A percentile compares a stretch with the other conserved stretches of the same genome.
Conservation (phyloP, 2,797 vertebrate genomes). For the Rhinoraja longicauda region DNA sequence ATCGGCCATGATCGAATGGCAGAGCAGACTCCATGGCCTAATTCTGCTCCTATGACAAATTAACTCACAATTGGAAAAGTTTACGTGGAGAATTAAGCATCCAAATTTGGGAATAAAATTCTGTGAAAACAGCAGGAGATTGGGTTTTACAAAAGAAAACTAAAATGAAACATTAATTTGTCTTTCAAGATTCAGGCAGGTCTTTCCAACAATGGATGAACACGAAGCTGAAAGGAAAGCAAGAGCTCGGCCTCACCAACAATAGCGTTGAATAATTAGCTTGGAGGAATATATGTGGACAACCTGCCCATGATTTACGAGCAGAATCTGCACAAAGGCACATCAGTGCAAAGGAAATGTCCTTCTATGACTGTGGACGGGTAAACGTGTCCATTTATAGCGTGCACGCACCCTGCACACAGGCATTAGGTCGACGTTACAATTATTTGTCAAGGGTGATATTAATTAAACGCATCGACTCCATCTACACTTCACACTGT, state of each 20-base stretch:
- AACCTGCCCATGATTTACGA: not conserved
- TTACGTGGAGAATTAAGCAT: constrained; percentile 16
- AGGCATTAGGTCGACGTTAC: not conserved
- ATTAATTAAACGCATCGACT: not conserved
- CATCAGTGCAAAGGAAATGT: not conserved
- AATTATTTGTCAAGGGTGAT: not conserved
- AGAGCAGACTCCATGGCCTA: too few relatives aligned
- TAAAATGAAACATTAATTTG: not conserved
- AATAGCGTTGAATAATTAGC: not conserved
- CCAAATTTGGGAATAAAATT: not conserved
- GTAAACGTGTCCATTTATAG: not conserved
- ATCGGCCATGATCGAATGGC: too few relatives aligned
- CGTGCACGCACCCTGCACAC: not conserved
- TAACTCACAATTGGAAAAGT: not conserved
- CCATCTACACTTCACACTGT: too few relatives aligned
- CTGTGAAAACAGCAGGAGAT: not conserved
- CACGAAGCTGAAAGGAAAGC: not conserved
- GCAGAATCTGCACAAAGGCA: not conserved
- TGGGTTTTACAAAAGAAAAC: not conserved
- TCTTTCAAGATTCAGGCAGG: not conserved
- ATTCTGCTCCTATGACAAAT: too few relatives aligned
- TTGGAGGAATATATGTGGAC: not conserved
- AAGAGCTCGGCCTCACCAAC: not conserved
- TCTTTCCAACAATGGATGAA: not conserved
- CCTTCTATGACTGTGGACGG: not conserved